These are phyloP conservation scores for Acrocephalus kingi DNA, from an alignment of 2,113 vertebrate genomes.

Conservation along the genomic window DNA sequence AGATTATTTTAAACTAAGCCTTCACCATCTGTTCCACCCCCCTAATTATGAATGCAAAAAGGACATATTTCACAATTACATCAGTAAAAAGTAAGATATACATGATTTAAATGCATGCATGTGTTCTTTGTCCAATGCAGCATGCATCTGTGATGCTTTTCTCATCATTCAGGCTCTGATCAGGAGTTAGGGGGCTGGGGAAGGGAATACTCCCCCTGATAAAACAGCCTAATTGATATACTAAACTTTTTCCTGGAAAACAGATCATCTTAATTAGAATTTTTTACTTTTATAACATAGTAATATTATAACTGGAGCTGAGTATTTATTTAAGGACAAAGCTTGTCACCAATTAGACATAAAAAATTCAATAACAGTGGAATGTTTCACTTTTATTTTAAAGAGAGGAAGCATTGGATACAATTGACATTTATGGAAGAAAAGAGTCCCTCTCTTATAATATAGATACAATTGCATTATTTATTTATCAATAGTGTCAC, in stretches of 20 bases:
- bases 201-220: slow-evolving; percentile 3
- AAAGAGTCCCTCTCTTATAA: background rate
- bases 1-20: slow-evolving; percentile 84
- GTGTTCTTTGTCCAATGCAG: slow-evolving; percentile 75
- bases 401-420: background rate
- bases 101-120: slow-evolving; percentile 78
- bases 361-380: background rate
- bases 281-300: slow-evolving; percentile 52
- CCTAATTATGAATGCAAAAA: slow-evolving; percentile 84
- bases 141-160: slow-evolving; percentile 75
- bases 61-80: slow-evolving; percentile 86
- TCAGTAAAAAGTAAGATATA: slow-evolving; percentile 82
- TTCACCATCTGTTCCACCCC: slow-evolving; percentile 83
- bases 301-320: slow-evolving; percentile 37
- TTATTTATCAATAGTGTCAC: background rate
- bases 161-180: slow-evolving; percentile 54
- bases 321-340: slow-evolving; percentile 51
- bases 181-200: background rate
- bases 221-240: slow-evolving; percentile 50
- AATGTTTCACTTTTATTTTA: background rate
- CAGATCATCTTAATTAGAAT: slow-evolving; percentile 63
- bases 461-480: background rate
- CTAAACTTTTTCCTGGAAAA: slow-evolving; percentile 44
- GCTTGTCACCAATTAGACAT: slow-evolving; percentile 12
- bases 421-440: background rate